A percentile compares a stretch with the other conserved stretches of the same genome.
These are phyloP conservation scores for Drosophila kuntzei DNA, from an alignment of 2,888 invertebrate genomes.

Conservation along the genomic window DNA sequence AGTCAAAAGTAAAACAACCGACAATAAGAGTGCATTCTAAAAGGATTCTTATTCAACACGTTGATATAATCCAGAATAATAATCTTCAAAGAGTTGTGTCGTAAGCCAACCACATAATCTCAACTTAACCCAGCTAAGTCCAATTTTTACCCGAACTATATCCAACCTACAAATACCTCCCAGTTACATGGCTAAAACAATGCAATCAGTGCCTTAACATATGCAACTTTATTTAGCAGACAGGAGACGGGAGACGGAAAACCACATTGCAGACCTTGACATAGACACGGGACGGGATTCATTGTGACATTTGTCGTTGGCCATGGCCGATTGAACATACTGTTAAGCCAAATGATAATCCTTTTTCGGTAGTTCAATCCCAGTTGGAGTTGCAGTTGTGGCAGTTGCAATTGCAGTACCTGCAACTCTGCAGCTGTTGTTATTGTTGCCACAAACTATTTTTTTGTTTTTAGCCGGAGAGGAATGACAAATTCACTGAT, in stretches of 20 bases:
- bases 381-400: conserved; percentile 11
- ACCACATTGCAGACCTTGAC: conserved; percentile 57
- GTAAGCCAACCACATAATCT: conserved; percentile 50
- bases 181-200: conserved; percentile 22
- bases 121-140: conserved; percentile 29
- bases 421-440: conserved; percentile 65
- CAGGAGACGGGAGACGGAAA: not conserved
- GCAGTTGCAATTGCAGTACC: conserved; percentile 27
- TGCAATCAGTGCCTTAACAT: conserved; percentile 31
- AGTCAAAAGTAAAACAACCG: conserved; percentile 1
- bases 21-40: not conserved
- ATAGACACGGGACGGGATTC: conserved; percentile 39
- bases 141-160: conserved; percentile 28
- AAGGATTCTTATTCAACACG: conserved; percentile 1
- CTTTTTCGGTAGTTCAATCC: conserved; percentile 63
- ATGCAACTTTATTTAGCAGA: conserved; percentile 37
- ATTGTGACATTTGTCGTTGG: conserved; percentile 41
- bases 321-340: conserved; percentile 62
- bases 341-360: conserved; percentile 73
- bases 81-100: conserved; percentile 31
- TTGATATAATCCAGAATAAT: not conserved
- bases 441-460: conserved; percentile 44
- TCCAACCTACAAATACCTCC: conserved; percentile 7
- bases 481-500: conserved; percentile 67
- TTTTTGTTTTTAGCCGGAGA: conserved; percentile 4